Conservation (phyloP, 2,797 vertebrate genomes). For the Alcedo atthis region DNA sequence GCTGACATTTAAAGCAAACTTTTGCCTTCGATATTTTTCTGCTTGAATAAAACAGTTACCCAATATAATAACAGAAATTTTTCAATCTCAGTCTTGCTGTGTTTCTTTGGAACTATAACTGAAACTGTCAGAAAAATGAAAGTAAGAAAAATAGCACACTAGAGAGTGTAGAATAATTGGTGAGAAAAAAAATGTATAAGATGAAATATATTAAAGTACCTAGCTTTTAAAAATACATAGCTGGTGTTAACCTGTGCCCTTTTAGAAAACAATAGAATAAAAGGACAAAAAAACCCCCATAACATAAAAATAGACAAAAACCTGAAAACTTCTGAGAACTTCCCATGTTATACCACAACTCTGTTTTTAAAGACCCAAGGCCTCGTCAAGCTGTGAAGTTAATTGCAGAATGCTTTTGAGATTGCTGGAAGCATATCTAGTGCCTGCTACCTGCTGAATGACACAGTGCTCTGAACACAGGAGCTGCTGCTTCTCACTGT, state of each 20-base stretch:
- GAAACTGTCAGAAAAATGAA: conserved; percentile 67
- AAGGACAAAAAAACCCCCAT: too few relatives aligned
- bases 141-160: conserved; percentile 72
- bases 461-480: not conserved
- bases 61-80: conserved; percentile 65
- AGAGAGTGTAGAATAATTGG: conserved; percentile 62
- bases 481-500: not conserved
- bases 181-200: not conserved
- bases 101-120: conserved; percentile 61
- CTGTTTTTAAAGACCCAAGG: not conserved
- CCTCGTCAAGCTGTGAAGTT: conserved; percentile 38
- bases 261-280: not conserved
- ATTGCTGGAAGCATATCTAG: not conserved
- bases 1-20: conserved; percentile 69
- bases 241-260: not conserved
- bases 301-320: not conserved
- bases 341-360: not conserved
- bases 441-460: not conserved
- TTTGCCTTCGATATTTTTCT: conserved; percentile 55
- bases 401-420: conserved; percentile 44
- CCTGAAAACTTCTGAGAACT: not conserved
- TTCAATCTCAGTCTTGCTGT: conserved; percentile 55
- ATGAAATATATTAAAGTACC: conserved; percentile 61
- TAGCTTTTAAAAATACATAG: not conserved
- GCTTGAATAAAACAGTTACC: conserved; percentile 66